Evolutionary conservation across 2,888 invertebrate species (phyloP), one percentile per base, ranked within the genome.

Genomic region (Pseudococcus viburni): DNA sequence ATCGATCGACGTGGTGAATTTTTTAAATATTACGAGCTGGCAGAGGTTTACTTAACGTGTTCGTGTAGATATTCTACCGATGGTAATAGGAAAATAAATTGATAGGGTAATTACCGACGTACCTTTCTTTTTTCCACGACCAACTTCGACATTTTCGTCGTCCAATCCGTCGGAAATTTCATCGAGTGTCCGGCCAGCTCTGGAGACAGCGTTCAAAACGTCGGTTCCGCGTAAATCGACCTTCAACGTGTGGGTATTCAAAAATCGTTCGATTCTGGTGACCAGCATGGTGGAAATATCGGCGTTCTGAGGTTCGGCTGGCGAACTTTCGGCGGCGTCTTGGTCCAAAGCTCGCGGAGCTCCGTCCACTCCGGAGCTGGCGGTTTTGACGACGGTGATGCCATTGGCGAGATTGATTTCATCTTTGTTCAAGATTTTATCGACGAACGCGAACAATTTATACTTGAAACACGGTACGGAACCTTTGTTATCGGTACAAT

Each of bases 171-270:
- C 93, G 89, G 94, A 94, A 33, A 94, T 94, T 91, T 96, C 95
- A 91, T 95, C 95, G 89, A 97, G 93, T 89, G 96, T 96, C 90
- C 96, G 94, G 51, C 96, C 96, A 46, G 95, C 95, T 88, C 95
- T 95, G 90, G 95, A 94, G 88, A 96, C 95, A 33, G 96, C 95
- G 90, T 95, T 95, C 15, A 96, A 94, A 89, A 97, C 95, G 91
- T 97, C 96, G 90, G 95, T 94, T 89, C 96, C 96, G 92, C 96
- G 96, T 89, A 97, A 93, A 92, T 97, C 96, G 85, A 97, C 94
- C 91, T 96, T 95, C 90, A 97, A 93, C 39, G 96, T 95, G 92
- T 96, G 96, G 0, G 95, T 94, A 91, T 95, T 94, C 89, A 97
- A 92, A 93, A 96, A 97, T 89, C 94, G 94, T 91, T 95, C 94